phyloP scores from a whole-genome alignment of 2,797 vertebrate genomes.

The Onychomys arenicola region DNA sequence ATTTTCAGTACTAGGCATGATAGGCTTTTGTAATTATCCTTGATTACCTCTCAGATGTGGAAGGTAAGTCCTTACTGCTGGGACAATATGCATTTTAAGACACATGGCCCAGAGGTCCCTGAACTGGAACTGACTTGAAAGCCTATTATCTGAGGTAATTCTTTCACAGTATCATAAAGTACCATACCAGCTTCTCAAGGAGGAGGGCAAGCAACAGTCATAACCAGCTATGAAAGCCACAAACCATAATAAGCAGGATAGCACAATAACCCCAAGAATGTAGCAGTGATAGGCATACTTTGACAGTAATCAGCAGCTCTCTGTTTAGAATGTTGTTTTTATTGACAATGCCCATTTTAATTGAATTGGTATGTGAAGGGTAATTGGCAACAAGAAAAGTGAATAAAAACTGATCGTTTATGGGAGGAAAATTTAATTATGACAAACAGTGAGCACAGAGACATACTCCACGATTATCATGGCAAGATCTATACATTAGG shows the following conservation, averaged over 20 bases:
- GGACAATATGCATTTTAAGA: background rate
- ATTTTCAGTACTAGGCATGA: background rate
- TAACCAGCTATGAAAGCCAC: background rate
- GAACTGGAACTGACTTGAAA: background rate
- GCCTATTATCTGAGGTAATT: background rate
- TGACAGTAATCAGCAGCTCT: background rate
- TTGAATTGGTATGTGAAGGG: slow-evolving; percentile 1
- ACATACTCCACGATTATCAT: background rate
- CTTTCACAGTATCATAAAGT: background rate
- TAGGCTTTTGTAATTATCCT: background rate
- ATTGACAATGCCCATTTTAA: slow-evolving; percentile 35
- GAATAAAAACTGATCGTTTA: background rate
- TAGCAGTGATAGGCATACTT: background rate
- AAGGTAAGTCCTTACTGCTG: background rate
- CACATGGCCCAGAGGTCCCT: background rate
- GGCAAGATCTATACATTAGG: background rate
- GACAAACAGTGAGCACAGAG: background rate
- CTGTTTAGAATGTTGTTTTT: background rate
- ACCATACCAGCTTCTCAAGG: background rate
- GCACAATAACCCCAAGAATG: background rate
- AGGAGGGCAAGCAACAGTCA: background rate
- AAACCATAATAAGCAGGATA: background rate
- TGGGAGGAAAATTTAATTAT: background rate
- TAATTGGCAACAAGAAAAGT: background rate
- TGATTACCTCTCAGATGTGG: background rate